Evolutionary conservation across 2,797 vertebrate genomes (phyloP), one percentile per base, ranked within the genome.

Genomic region (Onychomys torridus): DNA sequence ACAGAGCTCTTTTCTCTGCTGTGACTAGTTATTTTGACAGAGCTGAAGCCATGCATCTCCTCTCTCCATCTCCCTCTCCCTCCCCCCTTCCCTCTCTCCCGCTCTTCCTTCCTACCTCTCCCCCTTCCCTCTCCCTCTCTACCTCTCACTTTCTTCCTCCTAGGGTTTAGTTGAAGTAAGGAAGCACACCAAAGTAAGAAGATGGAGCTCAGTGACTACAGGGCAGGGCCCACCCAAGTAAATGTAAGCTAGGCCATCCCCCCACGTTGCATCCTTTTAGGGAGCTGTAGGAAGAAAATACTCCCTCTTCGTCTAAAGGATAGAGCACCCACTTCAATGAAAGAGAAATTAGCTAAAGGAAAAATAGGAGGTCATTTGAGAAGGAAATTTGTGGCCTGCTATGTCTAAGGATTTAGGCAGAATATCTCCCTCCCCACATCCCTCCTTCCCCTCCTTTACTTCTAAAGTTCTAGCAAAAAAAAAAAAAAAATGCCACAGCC

Each of bases 1-100:
- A 12, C 6, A 87, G 89, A 65, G 40, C n/a, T 6, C 34, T 34
- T 19, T 40, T 89, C 37, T 94, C 71, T 87, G 40, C 77, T 88
- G 40, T 78, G 43, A 85, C n/a, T 82, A 88, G 94, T 81, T 77
- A 77, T 61, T 93, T 25, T 90, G 46, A 94, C 59, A 78, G 25
- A 84, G 37, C 86, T 81, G 86, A 86, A 96, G n/a, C 88, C 81
- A 77, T 63, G 40, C 19, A 55, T 73, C 34, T 55, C 34, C 57
- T 71, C 63, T 86, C 46, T 71, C 84, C 32, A 49, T 61, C 23
- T 81, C 7, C 40, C 16, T 57, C 14, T 29, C 65, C 37, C 67
- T 19, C 65, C 55, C 67, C 57, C 85, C 27, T 9, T 59, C 11
- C 23, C 12, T 83, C 46, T 43, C 10, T 32, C 12, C 27, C 2